phyloP scores from a whole-genome alignment of 2,113 vertebrate genomes.

The Ceyx cyanopectus region DNA sequence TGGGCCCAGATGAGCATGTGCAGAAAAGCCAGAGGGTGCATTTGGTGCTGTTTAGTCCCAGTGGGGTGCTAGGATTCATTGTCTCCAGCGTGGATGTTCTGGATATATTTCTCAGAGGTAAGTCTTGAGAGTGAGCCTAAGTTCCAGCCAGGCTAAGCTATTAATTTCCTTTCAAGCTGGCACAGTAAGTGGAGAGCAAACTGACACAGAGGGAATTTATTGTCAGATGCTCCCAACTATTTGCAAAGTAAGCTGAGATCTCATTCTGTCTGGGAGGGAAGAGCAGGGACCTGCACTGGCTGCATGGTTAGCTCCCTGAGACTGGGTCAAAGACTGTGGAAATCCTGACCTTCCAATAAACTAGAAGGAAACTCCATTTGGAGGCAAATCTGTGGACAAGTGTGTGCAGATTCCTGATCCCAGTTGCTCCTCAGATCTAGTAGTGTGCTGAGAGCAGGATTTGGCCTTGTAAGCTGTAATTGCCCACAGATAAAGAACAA shows the following conservation, averaged over 20 bases:
- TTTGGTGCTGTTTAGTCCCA: constrained; percentile 83
- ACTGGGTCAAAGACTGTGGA: fast-evolving
- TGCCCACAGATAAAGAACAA: not conserved
- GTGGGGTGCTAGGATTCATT: constrained; percentile 87
- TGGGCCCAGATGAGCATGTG: constrained; percentile 85
- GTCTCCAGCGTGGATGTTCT: constrained; percentile 75
- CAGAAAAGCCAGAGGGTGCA: constrained; percentile 78
- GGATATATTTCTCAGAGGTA: constrained; percentile 82
- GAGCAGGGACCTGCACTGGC: not conserved
- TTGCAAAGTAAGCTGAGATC: not conserved
- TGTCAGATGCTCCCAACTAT: not conserved
- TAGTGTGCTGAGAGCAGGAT: not conserved
- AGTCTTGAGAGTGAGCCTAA: not conserved
- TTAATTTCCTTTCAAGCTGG: not conserved
- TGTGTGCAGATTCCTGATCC: not conserved
- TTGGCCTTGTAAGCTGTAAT: not conserved
- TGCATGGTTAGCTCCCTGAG: not conserved
- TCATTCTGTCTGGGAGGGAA: not conserved
- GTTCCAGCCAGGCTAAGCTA: not conserved
- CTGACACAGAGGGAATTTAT: not conserved
- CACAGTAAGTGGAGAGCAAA: not conserved
- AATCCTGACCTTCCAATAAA: not conserved
- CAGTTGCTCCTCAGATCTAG: not conserved
- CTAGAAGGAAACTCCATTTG: not conserved
- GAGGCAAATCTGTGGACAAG: not conserved